A percentile compares a stretch with the other conserved stretches of the same genome.
Conservation (phyloP, 2,888 invertebrate species). For the Nasonia oneida region DNA sequence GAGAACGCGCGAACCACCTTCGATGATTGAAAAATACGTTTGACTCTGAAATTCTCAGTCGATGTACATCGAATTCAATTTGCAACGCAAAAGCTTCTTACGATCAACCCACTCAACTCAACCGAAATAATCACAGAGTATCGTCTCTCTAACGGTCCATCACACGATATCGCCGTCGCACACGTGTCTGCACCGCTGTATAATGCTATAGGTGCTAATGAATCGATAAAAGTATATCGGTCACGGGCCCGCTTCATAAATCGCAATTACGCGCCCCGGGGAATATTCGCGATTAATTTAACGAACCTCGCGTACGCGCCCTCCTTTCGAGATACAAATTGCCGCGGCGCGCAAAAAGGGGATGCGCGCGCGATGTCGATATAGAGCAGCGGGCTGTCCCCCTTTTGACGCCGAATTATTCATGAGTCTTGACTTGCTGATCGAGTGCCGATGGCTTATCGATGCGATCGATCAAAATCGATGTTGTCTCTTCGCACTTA, state of each 20-base stretch:
- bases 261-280: constrained; percentile 70
- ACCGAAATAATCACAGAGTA: constrained; percentile 19
- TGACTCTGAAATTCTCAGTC: neutral
- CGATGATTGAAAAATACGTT: neutral
- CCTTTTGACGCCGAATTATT: constrained; percentile 31
- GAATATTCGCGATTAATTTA: constrained; percentile 70
- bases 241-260: constrained; percentile 69
- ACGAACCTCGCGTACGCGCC: neutral
- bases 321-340: constrained; percentile 38
- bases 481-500: neutral
- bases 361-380: neutral
- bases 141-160: constrained; percentile 27
- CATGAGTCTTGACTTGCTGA: neutral
- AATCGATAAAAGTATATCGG: constrained; percentile 71
- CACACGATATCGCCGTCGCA: neutral
- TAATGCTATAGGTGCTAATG: constrained; percentile 65
- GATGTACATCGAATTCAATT: neutral
- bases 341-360: constrained; percentile 30
- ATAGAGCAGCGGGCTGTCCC: neutral
- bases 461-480: constrained; percentile 9
- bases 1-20: neutral
- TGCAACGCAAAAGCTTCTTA: neutral
- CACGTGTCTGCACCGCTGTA: neutral
- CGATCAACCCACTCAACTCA: neutral
- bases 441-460: constrained; percentile 11